phyloP scores from a whole-genome alignment of 2,888 invertebrate genomes.

The Aphrophora alni region DNA sequence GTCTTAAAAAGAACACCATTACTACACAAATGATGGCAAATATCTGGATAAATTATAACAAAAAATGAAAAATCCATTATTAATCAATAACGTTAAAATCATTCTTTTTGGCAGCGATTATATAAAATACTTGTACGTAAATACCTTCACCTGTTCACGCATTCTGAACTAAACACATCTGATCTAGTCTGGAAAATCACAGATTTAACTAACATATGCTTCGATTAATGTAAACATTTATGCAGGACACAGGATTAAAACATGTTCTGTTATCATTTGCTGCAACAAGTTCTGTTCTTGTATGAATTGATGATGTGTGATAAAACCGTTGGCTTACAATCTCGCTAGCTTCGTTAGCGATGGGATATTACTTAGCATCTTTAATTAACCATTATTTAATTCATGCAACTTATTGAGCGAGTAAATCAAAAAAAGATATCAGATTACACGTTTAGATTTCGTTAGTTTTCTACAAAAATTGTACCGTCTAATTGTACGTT shows the following conservation, averaged over 20 bases:
- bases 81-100: too few relatives aligned
- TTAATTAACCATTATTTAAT: not conserved
- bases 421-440: not conserved
- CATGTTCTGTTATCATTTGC: not conserved
- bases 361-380: not conserved
- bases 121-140: too few relatives aligned
- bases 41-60: too few relatives aligned
- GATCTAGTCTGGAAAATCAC: not conserved
- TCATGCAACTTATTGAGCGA: not conserved
- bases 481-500: not conserved
- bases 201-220: not conserved
- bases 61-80: too few relatives aligned
- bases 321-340: not conserved
- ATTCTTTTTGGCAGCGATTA: too few relatives aligned
- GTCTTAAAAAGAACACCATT: too few relatives aligned
- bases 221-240: conserved; percentile 3
- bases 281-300: not conserved
- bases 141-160: not conserved
- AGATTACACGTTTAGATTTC: not conserved
- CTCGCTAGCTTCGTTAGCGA: not conserved
- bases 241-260: not conserved
- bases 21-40: too few relatives aligned
- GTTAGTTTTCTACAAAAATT: not conserved
- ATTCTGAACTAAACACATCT: not conserved
- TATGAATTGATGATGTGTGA: not conserved